phyloP scores from a whole-genome alignment of 2,113 vertebrate genomes.

The Furnarius figulus region DNA sequence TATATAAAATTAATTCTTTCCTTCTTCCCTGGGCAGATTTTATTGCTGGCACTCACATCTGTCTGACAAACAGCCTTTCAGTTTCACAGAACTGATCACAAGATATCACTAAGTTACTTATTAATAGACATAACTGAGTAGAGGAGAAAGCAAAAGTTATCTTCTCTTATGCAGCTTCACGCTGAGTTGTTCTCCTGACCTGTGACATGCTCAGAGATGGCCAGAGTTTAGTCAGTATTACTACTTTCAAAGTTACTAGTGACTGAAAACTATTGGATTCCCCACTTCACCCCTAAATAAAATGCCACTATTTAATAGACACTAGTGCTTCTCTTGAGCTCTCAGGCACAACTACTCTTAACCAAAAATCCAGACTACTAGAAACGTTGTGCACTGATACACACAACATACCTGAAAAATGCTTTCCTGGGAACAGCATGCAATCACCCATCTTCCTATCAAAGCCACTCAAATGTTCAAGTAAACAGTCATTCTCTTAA shows the following conservation, averaged over 20 bases:
- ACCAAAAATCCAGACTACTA: not conserved
- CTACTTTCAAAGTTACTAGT: not conserved
- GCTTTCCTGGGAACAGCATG: fast-evolving
- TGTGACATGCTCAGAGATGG: not conserved
- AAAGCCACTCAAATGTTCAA: not conserved
- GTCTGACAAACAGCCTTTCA: not conserved
- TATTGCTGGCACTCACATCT: not conserved
- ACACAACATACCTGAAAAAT: not conserved
- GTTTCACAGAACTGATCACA: not conserved
- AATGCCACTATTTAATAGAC: not conserved
- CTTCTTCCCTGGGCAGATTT: not conserved
- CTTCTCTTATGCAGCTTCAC: not conserved
- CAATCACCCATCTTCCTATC: not conserved
- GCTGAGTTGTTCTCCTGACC: not conserved
- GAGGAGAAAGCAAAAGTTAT: not conserved
- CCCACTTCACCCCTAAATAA: not conserved
- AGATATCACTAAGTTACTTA: constrained; percentile 17
- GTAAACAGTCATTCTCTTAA: not conserved
- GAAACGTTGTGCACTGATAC: not conserved
- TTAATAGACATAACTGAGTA: not conserved
- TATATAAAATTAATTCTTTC: not conserved
- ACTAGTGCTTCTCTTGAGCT: not conserved
- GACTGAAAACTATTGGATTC: not conserved
- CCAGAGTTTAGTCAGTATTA: not conserved
- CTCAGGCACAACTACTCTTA: not conserved